A percentile compares a stretch with the other conserved stretches of the same genome.
Conservation (phyloP, 2,888 invertebrate species). For the Stratiomys singularior region DNA sequence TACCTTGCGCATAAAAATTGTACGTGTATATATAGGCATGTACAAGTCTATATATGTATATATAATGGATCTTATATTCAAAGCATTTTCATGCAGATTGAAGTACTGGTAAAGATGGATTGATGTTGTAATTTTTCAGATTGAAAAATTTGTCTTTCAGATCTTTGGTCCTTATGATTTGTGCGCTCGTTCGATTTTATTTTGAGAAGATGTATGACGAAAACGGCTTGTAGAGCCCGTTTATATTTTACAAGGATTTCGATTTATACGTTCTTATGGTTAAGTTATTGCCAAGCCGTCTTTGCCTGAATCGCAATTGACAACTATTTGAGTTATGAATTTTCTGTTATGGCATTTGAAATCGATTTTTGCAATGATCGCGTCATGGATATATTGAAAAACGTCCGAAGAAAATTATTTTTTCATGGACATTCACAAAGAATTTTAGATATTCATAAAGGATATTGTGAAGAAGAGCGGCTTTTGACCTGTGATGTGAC, state of each 20-base stretch:
- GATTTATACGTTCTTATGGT: no score
- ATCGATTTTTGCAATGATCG: conserved; percentile 4
- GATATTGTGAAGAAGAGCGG: background rate
- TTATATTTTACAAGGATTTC: background rate
- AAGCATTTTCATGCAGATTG: conserved; percentile 2
- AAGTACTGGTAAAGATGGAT: background rate
- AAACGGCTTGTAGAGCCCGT: background rate
- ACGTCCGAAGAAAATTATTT: no score
- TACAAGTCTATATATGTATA: no score
- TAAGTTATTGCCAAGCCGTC: no score
- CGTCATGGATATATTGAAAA: no score
- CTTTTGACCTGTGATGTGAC: no score
- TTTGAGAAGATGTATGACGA: background rate
- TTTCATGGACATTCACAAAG: no score
- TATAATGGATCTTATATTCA: no score
- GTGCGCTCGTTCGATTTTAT: background rate
- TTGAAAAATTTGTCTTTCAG: background rate
- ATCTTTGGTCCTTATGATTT: background rate
- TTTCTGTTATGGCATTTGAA: background rate
- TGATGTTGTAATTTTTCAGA: conserved; percentile 14
- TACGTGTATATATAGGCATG: no score
- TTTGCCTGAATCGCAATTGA: no score
- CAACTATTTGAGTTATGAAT: no score
- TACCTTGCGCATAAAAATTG: background rate
- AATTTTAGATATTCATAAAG: background rate